These are phyloP conservation scores for Drosophila quasianomalipes DNA, from an alignment of 2,888 invertebrate genomes.

Conservation along the genomic window DNA sequence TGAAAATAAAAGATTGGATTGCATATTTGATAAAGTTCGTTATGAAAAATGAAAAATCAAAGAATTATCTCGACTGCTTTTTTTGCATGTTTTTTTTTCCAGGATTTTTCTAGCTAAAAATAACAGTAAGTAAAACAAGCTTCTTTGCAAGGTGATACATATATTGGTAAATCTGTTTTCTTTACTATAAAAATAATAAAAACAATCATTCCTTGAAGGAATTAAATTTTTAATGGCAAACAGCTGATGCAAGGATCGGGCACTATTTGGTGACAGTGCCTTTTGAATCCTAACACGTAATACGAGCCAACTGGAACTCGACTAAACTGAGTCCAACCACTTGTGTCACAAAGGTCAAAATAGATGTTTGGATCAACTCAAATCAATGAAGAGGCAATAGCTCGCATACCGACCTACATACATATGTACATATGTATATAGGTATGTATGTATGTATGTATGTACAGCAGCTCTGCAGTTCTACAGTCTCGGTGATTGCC, in stretches of 20 bases:
- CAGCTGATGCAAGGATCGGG: background rate
- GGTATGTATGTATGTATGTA: background rate
- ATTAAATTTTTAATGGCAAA: background rate
- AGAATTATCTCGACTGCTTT: background rate
- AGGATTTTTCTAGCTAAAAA: background rate
- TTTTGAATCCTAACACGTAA: background rate
- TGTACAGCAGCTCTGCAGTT: background rate
- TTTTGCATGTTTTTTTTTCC: background rate
- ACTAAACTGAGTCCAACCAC: background rate
- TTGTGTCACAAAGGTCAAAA: background rate
- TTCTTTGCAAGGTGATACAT: background rate
- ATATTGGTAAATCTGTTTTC: background rate
- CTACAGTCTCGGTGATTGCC: slow-evolving; percentile 2
- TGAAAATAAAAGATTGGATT: slow-evolving; percentile 50
- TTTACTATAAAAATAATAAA: background rate
- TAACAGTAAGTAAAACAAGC: background rate
- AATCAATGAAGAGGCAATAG: background rate
- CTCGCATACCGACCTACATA: slow-evolving; percentile 4
- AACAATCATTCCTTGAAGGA: background rate
- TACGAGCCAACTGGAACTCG: background rate
- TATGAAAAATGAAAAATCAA: slow-evolving; percentile 23
- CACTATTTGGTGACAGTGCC: background rate
- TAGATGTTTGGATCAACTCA: too few relatives aligned
- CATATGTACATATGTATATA: background rate
- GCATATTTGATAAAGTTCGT: slow-evolving; percentile 57